phyloP scores from a whole-genome alignment of 2,113 vertebrate species.

The Leuciscus idus region DNA sequence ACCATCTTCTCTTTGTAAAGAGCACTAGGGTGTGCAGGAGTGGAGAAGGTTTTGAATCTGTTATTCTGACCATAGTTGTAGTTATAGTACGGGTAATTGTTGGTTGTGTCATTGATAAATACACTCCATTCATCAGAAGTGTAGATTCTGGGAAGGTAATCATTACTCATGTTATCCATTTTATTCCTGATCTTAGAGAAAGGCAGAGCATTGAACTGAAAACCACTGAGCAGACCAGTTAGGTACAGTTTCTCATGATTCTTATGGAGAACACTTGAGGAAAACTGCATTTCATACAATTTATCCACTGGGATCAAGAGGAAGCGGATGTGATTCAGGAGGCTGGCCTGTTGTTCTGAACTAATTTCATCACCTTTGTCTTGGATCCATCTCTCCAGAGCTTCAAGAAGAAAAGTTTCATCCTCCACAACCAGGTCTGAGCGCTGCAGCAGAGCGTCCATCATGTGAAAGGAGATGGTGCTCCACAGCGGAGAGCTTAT shows the following conservation, averaged over 20 bases:
- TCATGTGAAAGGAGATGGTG: conserved; percentile 51
- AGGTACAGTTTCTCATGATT: conserved; percentile 60
- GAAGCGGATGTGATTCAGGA: conserved; percentile 74
- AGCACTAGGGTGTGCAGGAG: conserved; percentile 71
- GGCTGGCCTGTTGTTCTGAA: conserved; percentile 46
- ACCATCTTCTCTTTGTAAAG: conserved; percentile 56
- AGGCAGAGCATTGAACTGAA: conserved; percentile 75
- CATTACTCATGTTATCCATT: conserved; percentile 54
- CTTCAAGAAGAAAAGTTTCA: conserved; percentile 73
- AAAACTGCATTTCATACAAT: conserved; percentile 72
- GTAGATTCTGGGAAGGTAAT: conserved; percentile 73
- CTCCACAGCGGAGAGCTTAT: conserved; percentile 67
- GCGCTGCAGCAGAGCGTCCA: conserved; percentile 66
- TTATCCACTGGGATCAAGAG: conserved; percentile 75
- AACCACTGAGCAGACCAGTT: conserved; percentile 67
- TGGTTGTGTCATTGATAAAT: neutral
- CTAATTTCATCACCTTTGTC: conserved; percentile 15
- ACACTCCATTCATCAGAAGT: conserved; percentile 71
- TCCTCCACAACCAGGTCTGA: conserved; percentile 73
- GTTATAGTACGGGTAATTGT: neutral
- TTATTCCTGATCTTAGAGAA: conserved; percentile 60
- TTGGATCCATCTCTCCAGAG: conserved; percentile 71
- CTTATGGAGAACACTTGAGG: conserved; percentile 62
- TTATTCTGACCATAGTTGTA: neutral
- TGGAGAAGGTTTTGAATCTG: conserved; percentile 49